Evolutionary conservation across 2,888 invertebrate genomes (phyloP), one percentile per base, ranked within the genome.

Genomic region (Cerastis leucographa): DNA sequence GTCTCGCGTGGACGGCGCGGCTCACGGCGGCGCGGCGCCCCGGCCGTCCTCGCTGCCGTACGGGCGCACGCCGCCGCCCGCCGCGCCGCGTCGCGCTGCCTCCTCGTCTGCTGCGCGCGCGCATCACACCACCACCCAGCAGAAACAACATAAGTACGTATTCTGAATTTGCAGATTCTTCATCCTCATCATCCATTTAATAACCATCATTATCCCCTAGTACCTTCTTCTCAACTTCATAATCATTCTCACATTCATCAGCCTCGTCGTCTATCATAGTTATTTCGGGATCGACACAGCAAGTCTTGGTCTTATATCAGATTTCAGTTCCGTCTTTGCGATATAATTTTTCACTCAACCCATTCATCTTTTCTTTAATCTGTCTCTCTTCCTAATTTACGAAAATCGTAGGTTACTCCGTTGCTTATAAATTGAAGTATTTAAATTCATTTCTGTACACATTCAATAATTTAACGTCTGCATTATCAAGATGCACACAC

Each of bases 1-100:
- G 62, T 98, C 98, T 81, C 96, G 98, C 84, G 97, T 97, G 84
- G 98, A 98, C 93, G 87, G 88, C 35, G 82, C 97, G 97, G 80
- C 86, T 89, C 93, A 86, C 67, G 94, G 83, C 87, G 94, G 88
- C 76, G 94, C 93, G 77, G 94, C 93, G 92, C 94, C 94, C 93
- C 97, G 98, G 76, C 98, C 98, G 0, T 97, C 98, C 85, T 98
- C 98, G 81, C 93, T 98, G 86, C 98, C 98, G 35, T 98, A 98
- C 93, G 97, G 97, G 35, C 97, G 97, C 59, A 91, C 94, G 42
- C 89, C 94, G 25, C 94, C 96, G 0, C 94, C 97, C 29, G 92
- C 97, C 68, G 95, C 96, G 3, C 95, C 97, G 40, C 96, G 98
- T 85, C 96, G 98, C 82, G 98, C 98, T 22, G 97, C 97, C 8